Base-by-base conservation (phyloP, 2,797 vertebrate species). In the Pangasius larnaudii region DNA sequence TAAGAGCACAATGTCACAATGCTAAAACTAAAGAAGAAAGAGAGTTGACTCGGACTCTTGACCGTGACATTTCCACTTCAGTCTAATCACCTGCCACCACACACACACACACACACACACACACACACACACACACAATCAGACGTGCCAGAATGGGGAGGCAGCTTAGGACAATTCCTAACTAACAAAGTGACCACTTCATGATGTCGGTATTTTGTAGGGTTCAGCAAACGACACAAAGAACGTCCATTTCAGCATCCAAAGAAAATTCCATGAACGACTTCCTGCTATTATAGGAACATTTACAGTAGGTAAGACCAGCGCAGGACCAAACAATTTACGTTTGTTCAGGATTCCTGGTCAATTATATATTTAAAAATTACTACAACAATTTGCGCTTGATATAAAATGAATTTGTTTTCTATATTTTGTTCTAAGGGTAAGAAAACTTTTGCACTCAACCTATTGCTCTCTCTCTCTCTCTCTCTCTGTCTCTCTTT, bases 81-180 rank as follows among this genome's bases (percentile, higher is more conserved):
- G n/a, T 19, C 49, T 74, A 42, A 74, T 74, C 42, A 46, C 67
- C 67, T 49, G 5, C 24, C 42, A 13, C 4, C 69, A 39, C 69
- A 72, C 36, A 72, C 69, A 74, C 69, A 72, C 71, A 74, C 69
- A 72, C 36, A 42, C 36, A 72, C 69, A 39, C 69, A 72, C 18
- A 72, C 36, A 71, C 33, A 36, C 67, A 74, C 39, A 46, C 22
- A 74, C 3, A 46, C 22, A 42, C 9, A 46, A 18, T 13, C 22
- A 46, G 22, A 74, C 4, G 2, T 75, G 49, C 22, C 71, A 42
- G 22, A 75, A 16, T 49, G 24, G 13, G 42, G 14, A 77, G 27
- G 14, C 27, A 16, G 2, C n/a, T 30, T 33, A 53, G n/a, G 49
- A 77, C 74, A 51, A 51, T 51, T 49, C 39, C 39, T 27, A 46